Percentiles rank a stretch among this genome's conserved stretches.
Conservation (phyloP, 2,113 vertebrate genomes). For the Sminthopsis crassicaudata region DNA sequence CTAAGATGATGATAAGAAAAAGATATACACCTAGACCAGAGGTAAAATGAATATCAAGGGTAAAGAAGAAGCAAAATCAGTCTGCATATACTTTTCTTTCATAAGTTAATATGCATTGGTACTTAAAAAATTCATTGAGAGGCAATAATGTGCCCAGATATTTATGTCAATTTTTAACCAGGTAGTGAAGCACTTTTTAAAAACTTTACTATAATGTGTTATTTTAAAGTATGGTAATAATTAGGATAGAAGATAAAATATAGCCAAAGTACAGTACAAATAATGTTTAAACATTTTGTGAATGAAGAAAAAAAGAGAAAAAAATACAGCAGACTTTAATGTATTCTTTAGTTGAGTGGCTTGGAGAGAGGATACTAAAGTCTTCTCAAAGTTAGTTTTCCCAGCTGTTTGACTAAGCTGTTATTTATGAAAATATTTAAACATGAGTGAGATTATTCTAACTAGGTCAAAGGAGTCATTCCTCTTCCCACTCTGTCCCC, state of each 20-base stretch:
- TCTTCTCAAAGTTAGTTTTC: background rate
- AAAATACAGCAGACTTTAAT: background rate
- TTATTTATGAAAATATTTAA: background rate
- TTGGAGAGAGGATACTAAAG: background rate
- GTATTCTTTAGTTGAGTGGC: background rate
- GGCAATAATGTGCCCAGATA: too few species aligned
- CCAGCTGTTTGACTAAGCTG: constrained; percentile 4
- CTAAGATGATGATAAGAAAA: too few species aligned
- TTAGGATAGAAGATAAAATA: background rate
- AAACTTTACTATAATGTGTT: too few species aligned
- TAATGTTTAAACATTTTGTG: constrained; percentile 11
- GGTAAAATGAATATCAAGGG: too few species aligned
- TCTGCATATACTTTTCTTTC: too few species aligned
- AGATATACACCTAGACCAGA: too few species aligned
- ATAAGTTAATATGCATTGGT: too few species aligned
- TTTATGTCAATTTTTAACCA: too few species aligned
- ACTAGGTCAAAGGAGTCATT: constrained; percentile 35
- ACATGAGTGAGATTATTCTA: constrained; percentile 31
- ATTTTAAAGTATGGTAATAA: background rate
- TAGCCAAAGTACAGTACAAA: background rate
- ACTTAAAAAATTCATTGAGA: too few species aligned
- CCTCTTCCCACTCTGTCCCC: constrained; percentile 10
- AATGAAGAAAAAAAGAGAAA: background rate
- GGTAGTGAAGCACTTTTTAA: too few species aligned
- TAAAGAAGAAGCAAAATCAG: too few species aligned